These are phyloP conservation scores for Rhabdomys dilectus DNA, from an alignment of 2,113 vertebrate species.

Conservation along the genomic window DNA sequence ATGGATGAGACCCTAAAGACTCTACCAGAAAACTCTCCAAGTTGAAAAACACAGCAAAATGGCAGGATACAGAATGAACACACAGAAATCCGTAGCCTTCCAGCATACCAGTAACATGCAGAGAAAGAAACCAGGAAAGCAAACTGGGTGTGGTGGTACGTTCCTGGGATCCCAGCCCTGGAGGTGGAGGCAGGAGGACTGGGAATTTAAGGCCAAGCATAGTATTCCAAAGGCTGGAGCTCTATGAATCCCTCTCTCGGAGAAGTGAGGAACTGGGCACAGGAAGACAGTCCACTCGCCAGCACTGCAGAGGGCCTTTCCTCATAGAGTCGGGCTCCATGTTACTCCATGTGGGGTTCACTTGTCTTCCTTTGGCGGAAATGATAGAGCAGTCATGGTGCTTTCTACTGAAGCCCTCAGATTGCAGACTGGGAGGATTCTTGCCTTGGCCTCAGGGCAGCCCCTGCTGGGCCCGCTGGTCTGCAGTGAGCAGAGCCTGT, in stretches of 20 bases:
- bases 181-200: not conserved
- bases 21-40: not conserved
- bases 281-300: not conserved
- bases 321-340: rapidly evolving
- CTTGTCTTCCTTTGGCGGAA: not conserved
- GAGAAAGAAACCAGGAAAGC: not conserved
- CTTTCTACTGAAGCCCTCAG: not conserved
- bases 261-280: not conserved
- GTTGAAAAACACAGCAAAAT: not conserved
- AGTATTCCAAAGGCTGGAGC: not conserved
- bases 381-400: too few relatives aligned
- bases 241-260: not conserved
- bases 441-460: rapidly evolving
- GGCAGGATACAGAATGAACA: not conserved
- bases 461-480: not conserved
- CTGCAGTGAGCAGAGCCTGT: not conserved
- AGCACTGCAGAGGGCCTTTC: not conserved
- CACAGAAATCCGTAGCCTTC: not conserved
- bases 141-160: too few relatives aligned
- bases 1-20: not conserved
- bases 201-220: too few relatives aligned
- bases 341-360: not conserved
- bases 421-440: not conserved
- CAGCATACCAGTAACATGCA: not conserved
- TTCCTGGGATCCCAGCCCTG: not conserved